A percentile compares a stretch with the other conserved stretches of the same genome.
Evolutionary conservation across 2,888 invertebrate species (phyloP).

Genomic region (Lordiphosa fenestrarum): DNA sequence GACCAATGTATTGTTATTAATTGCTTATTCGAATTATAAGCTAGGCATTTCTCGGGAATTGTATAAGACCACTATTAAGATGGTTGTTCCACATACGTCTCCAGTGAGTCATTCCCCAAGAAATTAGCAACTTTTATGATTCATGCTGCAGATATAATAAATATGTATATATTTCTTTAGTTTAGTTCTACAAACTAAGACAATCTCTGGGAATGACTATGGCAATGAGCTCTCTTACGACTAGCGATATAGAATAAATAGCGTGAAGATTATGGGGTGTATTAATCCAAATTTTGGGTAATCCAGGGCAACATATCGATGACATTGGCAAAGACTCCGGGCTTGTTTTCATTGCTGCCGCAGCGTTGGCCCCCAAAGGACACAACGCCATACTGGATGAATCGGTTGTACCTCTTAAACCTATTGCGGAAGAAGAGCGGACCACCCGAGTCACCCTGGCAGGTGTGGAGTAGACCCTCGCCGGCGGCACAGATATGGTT

Average conservation of each 20-base stretch:
- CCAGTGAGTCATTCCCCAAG: not conserved
- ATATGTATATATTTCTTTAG: slow-evolving; percentile 10
- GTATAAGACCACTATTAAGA: not conserved
- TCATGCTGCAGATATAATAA: slow-evolving; percentile 21
- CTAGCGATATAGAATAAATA: slow-evolving; percentile 43
- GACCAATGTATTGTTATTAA: too few relatives aligned
- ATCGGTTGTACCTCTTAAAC: slow-evolving; percentile 51
- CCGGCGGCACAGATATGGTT: slow-evolving; percentile 77
- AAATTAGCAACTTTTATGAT: not conserved
- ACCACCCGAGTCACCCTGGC: slow-evolving; percentile 75
- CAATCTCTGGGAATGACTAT: slow-evolving; percentile 27
- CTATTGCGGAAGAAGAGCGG: slow-evolving; percentile 57
- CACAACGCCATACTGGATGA: slow-evolving; percentile 82
- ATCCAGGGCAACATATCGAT: slow-evolving; percentile 83
- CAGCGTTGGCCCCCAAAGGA: slow-evolving; percentile 84
- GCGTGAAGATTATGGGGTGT: not conserved
- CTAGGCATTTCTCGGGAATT: not conserved
- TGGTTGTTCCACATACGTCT: not conserved
- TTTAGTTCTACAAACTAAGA: slow-evolving; percentile 25
- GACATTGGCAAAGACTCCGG: slow-evolving; percentile 83
- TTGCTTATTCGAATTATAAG: too few relatives aligned
- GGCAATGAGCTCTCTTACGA: slow-evolving; percentile 43
- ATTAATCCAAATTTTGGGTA: slow-evolving; percentile 65
- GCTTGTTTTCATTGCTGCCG: slow-evolving; percentile 78
- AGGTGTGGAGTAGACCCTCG: slow-evolving; percentile 47